Conservation (phyloP, 2,888 invertebrate genomes). For the Polydrusus pterygomalis region DNA sequence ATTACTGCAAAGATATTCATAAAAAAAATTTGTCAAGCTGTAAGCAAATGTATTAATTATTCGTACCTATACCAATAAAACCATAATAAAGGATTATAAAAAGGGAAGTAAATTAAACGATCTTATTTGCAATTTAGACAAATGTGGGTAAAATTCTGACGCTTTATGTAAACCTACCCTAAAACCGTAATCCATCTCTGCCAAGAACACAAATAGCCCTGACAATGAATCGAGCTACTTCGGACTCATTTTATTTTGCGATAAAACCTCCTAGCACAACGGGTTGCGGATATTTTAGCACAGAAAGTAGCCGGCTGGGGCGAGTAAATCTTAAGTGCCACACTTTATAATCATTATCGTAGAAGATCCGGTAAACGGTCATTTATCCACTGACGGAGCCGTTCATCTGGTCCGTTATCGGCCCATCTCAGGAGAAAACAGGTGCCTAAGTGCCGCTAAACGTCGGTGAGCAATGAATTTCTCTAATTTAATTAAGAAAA, state of each 20-base stretch:
- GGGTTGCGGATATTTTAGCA: slow-evolving; percentile 23
- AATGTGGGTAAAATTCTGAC: slow-evolving; percentile 16
- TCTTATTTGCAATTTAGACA: slow-evolving; percentile 5
- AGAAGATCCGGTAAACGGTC: slow-evolving; percentile 14
- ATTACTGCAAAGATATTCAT: too few relatives aligned
- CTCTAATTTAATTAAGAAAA: slow-evolving; percentile 18
- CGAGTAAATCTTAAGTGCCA: slow-evolving; percentile 12
- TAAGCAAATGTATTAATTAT: too few relatives aligned
- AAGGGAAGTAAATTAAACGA: slow-evolving; percentile 1
- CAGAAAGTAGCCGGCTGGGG: slow-evolving; percentile 11
- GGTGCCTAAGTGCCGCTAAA: slow-evolving; percentile 23
- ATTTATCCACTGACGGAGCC: slow-evolving; percentile 14
- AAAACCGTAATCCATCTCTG: slow-evolving; percentile 38
- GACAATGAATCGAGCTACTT: slow-evolving; percentile 21
- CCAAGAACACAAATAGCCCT: slow-evolving; percentile 20
- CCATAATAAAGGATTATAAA: not conserved
- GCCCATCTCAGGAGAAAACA: slow-evolving; percentile 24
- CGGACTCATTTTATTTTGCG: slow-evolving; percentile 18
- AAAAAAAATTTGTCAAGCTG: too few relatives aligned
- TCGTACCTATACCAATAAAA: too few relatives aligned
- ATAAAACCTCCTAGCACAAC: slow-evolving; percentile 17
- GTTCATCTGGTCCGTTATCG: slow-evolving; percentile 22
- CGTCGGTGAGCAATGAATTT: slow-evolving; percentile 3
- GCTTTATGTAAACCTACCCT: slow-evolving; percentile 30
- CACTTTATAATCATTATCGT: slow-evolving; percentile 29